These are phyloP conservation scores for Drosophila kuntzei DNA, from an alignment of 2,888 invertebrate genomes.

Conservation along the genomic window DNA sequence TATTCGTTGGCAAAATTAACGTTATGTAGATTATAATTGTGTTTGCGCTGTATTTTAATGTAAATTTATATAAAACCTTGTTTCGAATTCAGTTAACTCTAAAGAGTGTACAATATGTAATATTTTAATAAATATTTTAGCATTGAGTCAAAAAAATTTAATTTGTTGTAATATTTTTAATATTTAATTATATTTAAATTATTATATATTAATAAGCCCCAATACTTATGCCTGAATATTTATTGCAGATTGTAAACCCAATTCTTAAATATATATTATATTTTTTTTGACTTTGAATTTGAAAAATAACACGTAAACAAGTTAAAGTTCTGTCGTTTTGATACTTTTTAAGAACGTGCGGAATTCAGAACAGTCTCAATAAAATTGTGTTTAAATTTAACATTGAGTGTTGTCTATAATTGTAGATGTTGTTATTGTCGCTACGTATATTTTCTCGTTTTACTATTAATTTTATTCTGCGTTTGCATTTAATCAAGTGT, in stretches of 20 bases:
- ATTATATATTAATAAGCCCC: too few species aligned
- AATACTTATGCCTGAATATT: too few species aligned
- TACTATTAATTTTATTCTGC: constrained; percentile 7
- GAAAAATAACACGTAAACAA: background rate
- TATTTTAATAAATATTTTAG: background rate
- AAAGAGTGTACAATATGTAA: background rate
- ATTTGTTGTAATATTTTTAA: too few species aligned
- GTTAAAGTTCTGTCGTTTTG: background rate
- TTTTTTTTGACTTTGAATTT: background rate
- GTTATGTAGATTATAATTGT: too few species aligned
- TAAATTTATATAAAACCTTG: too few species aligned
- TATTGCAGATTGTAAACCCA: too few species aligned
- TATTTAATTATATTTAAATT: too few species aligned
- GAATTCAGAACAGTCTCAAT: background rate
- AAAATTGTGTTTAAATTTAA: constrained; percentile 4
- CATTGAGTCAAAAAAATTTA: too few species aligned
- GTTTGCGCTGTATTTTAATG: too few species aligned
- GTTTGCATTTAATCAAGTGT: constrained; percentile 39
- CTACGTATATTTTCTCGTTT: background rate
- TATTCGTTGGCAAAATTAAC: background rate
- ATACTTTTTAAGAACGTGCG: background rate
- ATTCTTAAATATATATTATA: too few species aligned
- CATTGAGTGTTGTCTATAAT: constrained; percentile 5
- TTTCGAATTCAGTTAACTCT: background rate
- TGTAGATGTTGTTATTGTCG: constrained; percentile 3